Conservation (phyloP, 2,888 invertebrate species). For the Pterobdella sp. region DNA sequence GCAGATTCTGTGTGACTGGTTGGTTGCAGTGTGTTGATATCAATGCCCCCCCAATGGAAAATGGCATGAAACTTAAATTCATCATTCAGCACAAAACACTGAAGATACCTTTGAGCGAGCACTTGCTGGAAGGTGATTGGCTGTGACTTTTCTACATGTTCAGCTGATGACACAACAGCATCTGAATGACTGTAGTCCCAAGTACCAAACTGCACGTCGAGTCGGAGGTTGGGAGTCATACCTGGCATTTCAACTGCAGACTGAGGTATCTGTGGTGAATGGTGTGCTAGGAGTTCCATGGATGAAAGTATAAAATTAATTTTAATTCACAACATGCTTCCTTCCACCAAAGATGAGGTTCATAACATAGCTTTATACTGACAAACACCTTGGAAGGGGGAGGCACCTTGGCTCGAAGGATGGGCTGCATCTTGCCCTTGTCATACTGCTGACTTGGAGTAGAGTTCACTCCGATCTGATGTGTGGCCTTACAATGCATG, state of each 20-base stretch:
- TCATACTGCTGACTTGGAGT: not conserved
- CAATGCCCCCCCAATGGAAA: not conserved
- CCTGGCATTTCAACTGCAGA: constrained; percentile 95
- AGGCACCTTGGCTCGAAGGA: constrained; percentile 20
- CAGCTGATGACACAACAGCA: not conserved
- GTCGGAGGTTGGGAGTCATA: constrained; percentile 59
- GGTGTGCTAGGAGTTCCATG: not conserved
- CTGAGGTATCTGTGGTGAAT: constrained; percentile 67
- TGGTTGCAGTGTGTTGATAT: too few relatives aligned
- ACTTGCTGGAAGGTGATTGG: constrained; percentile 1
- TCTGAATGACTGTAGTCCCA: constrained; percentile 26
- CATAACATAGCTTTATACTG: not conserved
- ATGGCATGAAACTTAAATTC: not conserved
- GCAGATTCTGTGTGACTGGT: not conserved
- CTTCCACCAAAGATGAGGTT: not conserved
- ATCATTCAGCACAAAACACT: not conserved
- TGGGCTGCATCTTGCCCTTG: not conserved
- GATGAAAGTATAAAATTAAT: not conserved
- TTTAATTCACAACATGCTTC: not conserved
- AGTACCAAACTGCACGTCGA: constrained; percentile 76
- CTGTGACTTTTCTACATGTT: too few relatives aligned
- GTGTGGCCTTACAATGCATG: too few relatives aligned
- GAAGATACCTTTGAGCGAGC: not conserved
- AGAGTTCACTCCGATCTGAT: constrained; percentile 9
- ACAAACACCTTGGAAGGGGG: constrained; percentile 16